These are phyloP conservation scores for Tragelaphus eurycerus DNA, from an alignment of 2,797 vertebrate species.

Conservation along the genomic window DNA sequence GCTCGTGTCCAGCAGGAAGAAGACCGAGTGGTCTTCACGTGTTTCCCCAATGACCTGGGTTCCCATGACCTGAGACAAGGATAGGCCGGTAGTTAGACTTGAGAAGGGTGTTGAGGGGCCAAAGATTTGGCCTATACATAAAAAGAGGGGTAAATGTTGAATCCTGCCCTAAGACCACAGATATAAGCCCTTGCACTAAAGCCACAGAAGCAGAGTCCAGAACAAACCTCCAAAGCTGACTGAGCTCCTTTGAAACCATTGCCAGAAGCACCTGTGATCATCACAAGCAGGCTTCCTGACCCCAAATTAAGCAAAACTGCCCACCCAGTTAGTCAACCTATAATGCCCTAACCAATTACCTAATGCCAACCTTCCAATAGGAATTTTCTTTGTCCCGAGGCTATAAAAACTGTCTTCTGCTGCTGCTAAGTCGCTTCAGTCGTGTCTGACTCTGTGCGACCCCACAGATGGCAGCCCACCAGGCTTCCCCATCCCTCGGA, in stretches of 20 bases:
- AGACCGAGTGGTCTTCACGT: not conserved
- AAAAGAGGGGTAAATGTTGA: not conserved
- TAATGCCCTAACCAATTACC: not conserved
- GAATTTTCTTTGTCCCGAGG: not conserved
- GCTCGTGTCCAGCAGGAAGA: not conserved
- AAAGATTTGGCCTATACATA: not conserved
- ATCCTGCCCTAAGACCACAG: not conserved
- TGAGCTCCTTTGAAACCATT: not conserved
- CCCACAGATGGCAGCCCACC: too few species aligned
- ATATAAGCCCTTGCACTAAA: not conserved
- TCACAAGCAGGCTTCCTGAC: not conserved
- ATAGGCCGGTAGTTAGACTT: not conserved
- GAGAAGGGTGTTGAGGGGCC: not conserved
- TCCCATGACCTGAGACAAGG: not conserved
- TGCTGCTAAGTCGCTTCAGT: too few species aligned
- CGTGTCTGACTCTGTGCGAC: too few species aligned
- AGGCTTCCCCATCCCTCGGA: too few species aligned
- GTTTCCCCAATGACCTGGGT: not conserved
- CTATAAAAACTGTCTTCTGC: not conserved
- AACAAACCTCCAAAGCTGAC: not conserved
- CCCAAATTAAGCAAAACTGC: not conserved
- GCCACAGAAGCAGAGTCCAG: not conserved
- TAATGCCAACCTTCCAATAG: not conserved
- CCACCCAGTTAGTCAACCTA: not conserved
- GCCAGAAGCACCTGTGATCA: not conserved